Evolutionary conservation across 1,140 invertebrate species (phyloP).

Genomic region (Brachionus angularis): DNA sequence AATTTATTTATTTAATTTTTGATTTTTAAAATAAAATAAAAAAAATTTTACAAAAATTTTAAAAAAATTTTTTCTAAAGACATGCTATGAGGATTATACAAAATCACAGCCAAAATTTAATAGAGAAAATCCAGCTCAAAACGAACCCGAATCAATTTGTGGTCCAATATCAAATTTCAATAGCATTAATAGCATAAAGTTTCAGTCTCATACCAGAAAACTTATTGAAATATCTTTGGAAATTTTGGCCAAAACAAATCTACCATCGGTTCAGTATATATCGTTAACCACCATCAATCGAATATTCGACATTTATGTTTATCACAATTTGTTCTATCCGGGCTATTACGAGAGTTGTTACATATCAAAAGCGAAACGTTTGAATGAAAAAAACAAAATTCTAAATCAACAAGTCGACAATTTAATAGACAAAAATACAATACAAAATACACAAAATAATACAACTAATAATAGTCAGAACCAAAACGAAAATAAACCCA

Average conservation of each 20-base stretch:
- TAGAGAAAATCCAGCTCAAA: not conserved
- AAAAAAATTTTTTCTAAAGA: not conserved
- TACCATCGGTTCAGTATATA: slow-evolving; percentile 17
- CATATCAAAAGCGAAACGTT: slow-evolving; percentile 17
- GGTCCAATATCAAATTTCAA: not conserved
- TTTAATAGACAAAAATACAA: not conserved
- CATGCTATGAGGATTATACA: not conserved
- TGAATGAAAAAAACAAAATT: not conserved
- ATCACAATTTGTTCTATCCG: slow-evolving; percentile 35
- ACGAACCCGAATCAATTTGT: not conserved
- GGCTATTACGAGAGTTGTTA: slow-evolving; percentile 39
- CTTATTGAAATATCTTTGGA: slow-evolving; percentile 37
- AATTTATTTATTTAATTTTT: too few species aligned
- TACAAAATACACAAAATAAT: not conserved
- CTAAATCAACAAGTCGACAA: not conserved
- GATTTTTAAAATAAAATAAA: too few species aligned
- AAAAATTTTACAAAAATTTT: too few species aligned
- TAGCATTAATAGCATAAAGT: slow-evolving; percentile 10
- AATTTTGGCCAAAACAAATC: slow-evolving; percentile 2
- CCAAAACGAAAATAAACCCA: too few species aligned
- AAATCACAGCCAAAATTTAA: not conserved
- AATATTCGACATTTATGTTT: slow-evolving; percentile 42
- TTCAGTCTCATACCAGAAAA: slow-evolving; percentile 22
- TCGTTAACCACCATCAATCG: slow-evolving; percentile 23
- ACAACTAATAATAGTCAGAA: too few species aligned